phyloP scores from a whole-genome alignment of 2,888 invertebrate species.

The Dusona sp. region DNA sequence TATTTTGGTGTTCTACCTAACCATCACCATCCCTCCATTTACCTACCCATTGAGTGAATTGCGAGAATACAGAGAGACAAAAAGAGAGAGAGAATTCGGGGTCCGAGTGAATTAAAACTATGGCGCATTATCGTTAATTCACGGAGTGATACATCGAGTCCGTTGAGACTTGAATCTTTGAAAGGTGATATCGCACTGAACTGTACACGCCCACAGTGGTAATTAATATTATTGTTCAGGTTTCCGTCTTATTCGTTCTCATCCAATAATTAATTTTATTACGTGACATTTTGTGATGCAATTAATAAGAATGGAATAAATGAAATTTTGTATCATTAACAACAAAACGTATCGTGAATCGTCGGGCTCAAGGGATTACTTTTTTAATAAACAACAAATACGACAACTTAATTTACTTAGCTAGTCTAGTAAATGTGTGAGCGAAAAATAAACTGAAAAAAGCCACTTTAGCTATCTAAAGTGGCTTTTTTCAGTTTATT shows the following conservation, averaged over 20 bases:
- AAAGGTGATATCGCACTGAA: neutral
- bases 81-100: neutral
- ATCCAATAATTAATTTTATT: neutral
- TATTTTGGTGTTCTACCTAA: constrained; percentile 34
- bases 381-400: neutral
- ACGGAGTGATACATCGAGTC: neutral
- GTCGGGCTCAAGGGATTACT: too few species aligned
- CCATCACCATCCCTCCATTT: constrained; percentile 19
- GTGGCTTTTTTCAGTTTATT: neutral
- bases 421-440: neutral
- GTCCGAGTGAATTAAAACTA: constrained; percentile 11
- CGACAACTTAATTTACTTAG: neutral
- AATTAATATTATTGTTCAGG: neutral
- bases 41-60: constrained; percentile 25
- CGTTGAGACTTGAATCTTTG: neutral
- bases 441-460: neutral
- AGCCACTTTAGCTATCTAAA: neutral
- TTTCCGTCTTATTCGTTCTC: neutral
- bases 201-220: neutral
- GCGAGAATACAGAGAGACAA: neutral
- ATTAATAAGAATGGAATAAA: too few species aligned
- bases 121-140: constrained; percentile 29
- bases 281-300: too few species aligned
- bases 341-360: too few species aligned
- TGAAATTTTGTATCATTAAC: too few species aligned